Percentiles rank a stretch among this genome's conserved stretches.
These are phyloP conservation scores for Polyommatus icarus DNA, from an alignment of 2,888 invertebrate species.

Conservation along the genomic window DNA sequence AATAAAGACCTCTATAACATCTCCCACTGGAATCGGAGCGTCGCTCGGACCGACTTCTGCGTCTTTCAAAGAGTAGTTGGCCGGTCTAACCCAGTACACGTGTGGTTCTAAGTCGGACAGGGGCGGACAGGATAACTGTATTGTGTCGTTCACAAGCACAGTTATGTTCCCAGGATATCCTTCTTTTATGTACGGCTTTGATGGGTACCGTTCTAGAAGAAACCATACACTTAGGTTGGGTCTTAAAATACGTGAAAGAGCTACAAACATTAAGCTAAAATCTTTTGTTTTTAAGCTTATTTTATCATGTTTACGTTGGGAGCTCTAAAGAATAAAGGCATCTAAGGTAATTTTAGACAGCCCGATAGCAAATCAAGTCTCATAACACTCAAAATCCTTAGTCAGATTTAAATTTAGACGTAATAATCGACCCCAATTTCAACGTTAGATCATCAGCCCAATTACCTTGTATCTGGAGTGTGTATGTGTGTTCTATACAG, in stretches of 20 bases:
- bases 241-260: neutral
- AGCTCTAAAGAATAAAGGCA: neutral
- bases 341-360: neutral
- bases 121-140: conserved; percentile 87
- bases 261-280: neutral
- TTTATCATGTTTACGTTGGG: neutral
- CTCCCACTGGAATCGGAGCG: conserved; percentile 63
- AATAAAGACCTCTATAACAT: conserved; percentile 66
- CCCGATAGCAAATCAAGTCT: neutral
- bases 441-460: conserved; percentile 2
- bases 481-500: conserved; percentile 86
- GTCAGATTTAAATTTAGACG: conserved; percentile 19
- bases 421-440: conserved; percentile 17
- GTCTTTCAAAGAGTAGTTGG: conserved; percentile 62
- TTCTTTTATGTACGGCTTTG: conserved; percentile 91
- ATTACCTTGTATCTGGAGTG: conserved; percentile 84
- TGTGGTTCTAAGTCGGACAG: conserved; percentile 91
- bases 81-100: conserved; percentile 87
- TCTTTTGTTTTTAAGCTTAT: neutral
- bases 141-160: conserved; percentile 85
- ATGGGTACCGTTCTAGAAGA: conserved; percentile 88
- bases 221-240: conserved; percentile 19
- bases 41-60: conserved; percentile 69
- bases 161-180: conserved; percentile 91
- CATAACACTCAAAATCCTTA: neutral